These are phyloP conservation scores for Chrysopa pallens DNA, from an alignment of 1,140 invertebrate species.

Conservation along the genomic window DNA sequence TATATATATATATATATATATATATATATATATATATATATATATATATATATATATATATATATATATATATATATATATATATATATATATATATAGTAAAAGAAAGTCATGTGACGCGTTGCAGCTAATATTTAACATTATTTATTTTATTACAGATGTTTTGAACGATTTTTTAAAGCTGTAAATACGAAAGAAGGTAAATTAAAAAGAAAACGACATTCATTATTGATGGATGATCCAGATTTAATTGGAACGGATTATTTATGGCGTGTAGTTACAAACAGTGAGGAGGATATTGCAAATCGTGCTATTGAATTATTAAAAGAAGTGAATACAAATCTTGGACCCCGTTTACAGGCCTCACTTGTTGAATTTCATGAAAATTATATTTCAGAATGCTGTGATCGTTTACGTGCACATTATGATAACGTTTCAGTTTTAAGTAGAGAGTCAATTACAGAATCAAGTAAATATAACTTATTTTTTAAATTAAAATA, in stretches of 20 bases:
- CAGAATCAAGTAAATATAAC: constrained; percentile 15
- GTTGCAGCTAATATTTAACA: background rate
- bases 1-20: too few species aligned
- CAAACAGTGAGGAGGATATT: constrained; percentile 78
- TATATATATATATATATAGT: too few species aligned
- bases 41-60: too few species aligned
- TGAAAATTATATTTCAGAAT: constrained; percentile 79
- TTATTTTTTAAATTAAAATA: too few species aligned
- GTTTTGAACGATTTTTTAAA: constrained; percentile 91
- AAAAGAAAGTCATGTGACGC: too few species aligned
- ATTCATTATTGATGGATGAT: constrained; percentile 63
- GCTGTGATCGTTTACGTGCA: constrained; percentile 71
- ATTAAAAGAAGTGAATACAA: constrained; percentile 84
- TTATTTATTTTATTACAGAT: constrained; percentile 26
- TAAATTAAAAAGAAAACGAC: constrained; percentile 73
- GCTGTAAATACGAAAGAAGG: constrained; percentile 91
- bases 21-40: too few species aligned
- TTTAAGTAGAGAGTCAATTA: constrained; percentile 33
- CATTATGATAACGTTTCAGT: constrained; percentile 56
- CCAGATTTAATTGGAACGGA: constrained; percentile 88
- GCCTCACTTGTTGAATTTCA: constrained; percentile 61
- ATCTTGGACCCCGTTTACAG: constrained; percentile 71
- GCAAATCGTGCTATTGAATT: constrained; percentile 80
- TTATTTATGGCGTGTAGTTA: constrained; percentile 89
- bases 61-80: too few species aligned